Base-by-base conservation (phyloP, 2,888 invertebrate genomes). In the Arrhopalites spinosus region DNA sequence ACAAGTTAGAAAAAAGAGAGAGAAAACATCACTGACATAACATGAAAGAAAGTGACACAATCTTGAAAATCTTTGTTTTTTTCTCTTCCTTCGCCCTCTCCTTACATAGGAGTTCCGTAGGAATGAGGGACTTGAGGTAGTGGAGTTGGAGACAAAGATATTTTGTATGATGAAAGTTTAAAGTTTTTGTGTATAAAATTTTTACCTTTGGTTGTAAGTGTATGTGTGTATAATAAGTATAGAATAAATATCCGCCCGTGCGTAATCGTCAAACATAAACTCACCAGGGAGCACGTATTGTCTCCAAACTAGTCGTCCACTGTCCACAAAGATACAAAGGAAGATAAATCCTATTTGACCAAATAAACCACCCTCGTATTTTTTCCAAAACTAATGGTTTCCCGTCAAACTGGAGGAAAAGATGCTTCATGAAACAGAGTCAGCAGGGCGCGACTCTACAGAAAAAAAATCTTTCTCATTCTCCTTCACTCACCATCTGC, bases 321-420 rank as follows among this genome's bases (percentile, higher is more conserved):
- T 75, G 63, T 69, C 75, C 75, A 75, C 70, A 75, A 75, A 75
- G 75, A 70, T 75, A 64, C 70, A 61, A 75, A 63, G 64, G 70
- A 20, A 75, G 69, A 75, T 70, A 75, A 75, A 70, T 70, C 66
- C 75, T 75, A 75, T 75, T n/a, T 74, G 70, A 75, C 70, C 70
- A 75, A 75, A 75, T 75, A 75, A 75, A 75, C 75, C 75, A 75
- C 75, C 75, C 75, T 75, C 75, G 75, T 70, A 64, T 75, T 69
- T 59, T 66, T 50, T 30, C 47, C 68, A 68, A 69, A 74, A 56
- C 59, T 59, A 69, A 68, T 47, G 74, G 68, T 75, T 68, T 70
- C 63, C 75, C 63, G 69, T 70, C 20, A 75, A 70, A 53, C 74
- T 68, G 50, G 67, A 73, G 73, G 56, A 73, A 45, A 73, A 73